Evolutionary conservation across 2,888 invertebrate species (phyloP), one percentile per base, ranked within the genome.

Genomic region (Paralinhomoeus sp.): DNA sequence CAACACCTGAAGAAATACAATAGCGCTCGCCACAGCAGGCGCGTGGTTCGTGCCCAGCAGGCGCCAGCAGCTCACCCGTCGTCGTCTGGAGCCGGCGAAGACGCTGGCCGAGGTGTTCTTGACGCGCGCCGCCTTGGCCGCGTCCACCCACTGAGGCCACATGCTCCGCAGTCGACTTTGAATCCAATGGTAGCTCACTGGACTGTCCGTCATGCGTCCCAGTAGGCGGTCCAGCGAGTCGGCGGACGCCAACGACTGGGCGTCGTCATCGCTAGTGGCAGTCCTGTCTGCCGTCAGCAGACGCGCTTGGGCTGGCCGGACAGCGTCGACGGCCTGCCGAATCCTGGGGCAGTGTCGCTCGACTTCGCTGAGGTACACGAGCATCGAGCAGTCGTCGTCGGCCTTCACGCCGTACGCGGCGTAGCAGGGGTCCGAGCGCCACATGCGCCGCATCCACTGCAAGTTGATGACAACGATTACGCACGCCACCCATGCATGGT

Each of bases 381-480:
- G 54, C 46, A 63, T 58, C 7, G 66, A 66, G 47, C 67, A 68
- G 27, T 9, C 27, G n/a, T 57, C 52, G 5, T 61, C 56, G 2
- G 67, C 67, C 49, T 68, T 65, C 21, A 64, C 63, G 1, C 66
- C 65, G 44, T 62, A 56, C 1, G 57, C 52, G 2, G 54, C 55
- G 48, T 67, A 67, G 49, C 67, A 67, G 1, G 54, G 51, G 47
- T 67, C 63, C 1, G 62, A 57, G 46, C 60, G 54, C 67, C 67
- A 67, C 54, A 62, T 61, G 17, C 53, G 45, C 18, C 49, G 50
- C 63, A 67, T 64, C 66, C 66, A 62, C 24, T 50, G 34, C 42
- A 55, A 22, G 7, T 13, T 2, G 15, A 13, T 2, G 33, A 13
- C 2, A n/a, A 31, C 24, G 23, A 20, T 12, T 15, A 23, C 35